A percentile compares a stretch with the other conserved stretches of the same genome.
These are phyloP conservation scores for Autographa pulchrina DNA, from an alignment of 2,888 invertebrate species.

Conservation along the genomic window DNA sequence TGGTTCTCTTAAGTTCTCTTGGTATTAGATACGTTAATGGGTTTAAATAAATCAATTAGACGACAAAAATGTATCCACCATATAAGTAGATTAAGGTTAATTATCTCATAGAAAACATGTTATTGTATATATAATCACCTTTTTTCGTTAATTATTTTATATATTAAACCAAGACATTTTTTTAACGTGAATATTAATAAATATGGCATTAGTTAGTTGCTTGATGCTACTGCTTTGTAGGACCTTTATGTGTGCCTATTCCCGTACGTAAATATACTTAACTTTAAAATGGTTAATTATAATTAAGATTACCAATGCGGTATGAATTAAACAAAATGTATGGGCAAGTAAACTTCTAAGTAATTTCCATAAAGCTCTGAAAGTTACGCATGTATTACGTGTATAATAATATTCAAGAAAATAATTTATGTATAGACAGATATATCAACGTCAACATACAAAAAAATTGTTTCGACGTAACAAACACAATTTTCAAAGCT, in stretches of 20 bases:
- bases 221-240: background rate
- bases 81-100: background rate
- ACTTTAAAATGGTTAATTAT: background rate
- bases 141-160: background rate
- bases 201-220: background rate
- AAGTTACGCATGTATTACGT: background rate
- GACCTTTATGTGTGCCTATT: background rate
- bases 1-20: too few relatives aligned
- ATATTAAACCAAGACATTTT: background rate
- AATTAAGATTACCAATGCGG: background rate
- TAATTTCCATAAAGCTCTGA: conserved; percentile 16
- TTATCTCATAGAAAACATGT: background rate
- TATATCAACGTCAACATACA: conserved; percentile 30
- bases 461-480: conserved; percentile 37
- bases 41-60: too few relatives aligned
- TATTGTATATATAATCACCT: background rate
- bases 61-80: too few relatives aligned
- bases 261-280: background rate
- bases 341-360: background rate
- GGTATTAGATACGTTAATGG: too few relatives aligned
- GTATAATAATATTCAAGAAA: too few relatives aligned
- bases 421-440: background rate
- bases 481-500: conserved; percentile 36
- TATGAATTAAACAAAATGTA: conserved; percentile 14
- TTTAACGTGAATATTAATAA: background rate